Percentiles rank a stretch among this genome's conserved stretches.
Evolutionary conservation across 2,113 vertebrate species (phyloP).

Genomic region (Stictonetta naevosa): DNA sequence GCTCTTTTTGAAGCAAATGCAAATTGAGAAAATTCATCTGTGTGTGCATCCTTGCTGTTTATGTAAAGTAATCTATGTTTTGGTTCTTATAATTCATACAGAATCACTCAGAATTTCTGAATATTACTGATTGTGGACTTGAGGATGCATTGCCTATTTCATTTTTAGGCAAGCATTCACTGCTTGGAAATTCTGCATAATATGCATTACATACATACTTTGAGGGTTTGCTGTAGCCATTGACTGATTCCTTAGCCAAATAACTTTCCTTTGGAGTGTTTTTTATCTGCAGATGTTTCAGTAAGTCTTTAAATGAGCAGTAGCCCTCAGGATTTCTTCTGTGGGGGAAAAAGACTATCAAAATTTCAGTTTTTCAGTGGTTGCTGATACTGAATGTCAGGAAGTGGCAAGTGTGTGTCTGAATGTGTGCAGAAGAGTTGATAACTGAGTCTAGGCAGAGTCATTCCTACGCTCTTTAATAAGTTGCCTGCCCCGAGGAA

Average conservation of each 20-base stretch:
- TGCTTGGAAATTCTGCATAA: constrained; percentile 16
- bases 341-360: not conserved
- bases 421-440: not conserved
- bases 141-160: not conserved
- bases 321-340: not conserved
- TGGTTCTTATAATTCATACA: not conserved
- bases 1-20: not conserved
- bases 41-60: constrained; percentile 26
- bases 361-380: not conserved
- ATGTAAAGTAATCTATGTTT: constrained; percentile 18
- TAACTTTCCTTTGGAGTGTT: not conserved
- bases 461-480: not conserved
- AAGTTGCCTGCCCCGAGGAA: not conserved
- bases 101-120: constrained; percentile 8
- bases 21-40: not conserved
- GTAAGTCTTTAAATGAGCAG: not conserved
- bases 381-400: not conserved
- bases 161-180: constrained; percentile 15
- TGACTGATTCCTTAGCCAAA: not conserved
- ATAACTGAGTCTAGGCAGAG: not conserved
- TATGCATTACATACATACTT: not conserved
- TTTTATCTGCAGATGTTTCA: not conserved
- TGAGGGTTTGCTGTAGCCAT: constrained; percentile 9
- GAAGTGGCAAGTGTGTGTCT: not conserved
- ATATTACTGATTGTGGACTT: not conserved